Evolutionary conservation across 2,113 vertebrate genomes (phyloP), one percentile per base, ranked within the genome.

Genomic region (Chroicocephalus ridibundus): DNA sequence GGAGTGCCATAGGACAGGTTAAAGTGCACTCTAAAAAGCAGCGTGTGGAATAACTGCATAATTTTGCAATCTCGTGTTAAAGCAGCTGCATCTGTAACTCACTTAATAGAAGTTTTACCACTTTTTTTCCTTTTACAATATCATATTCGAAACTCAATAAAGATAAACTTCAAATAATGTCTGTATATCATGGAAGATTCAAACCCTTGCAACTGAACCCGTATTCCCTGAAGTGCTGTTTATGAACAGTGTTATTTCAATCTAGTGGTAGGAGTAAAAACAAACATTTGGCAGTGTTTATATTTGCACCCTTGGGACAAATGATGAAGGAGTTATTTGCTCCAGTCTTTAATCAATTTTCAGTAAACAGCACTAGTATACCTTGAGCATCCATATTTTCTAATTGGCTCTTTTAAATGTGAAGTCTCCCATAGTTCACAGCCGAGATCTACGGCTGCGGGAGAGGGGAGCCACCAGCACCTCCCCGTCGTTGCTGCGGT

Each of bases 71-170:
- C 62, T 88, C 8, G 0, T 27, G 31, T 6, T 88, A 69, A 66
- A 88, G 87, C 79, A 87, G 82, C 85, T 94, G 74, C 95, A 65
- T 93, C 84, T 94, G 51, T 76, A 89, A 69, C 78, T 90, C 85
- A 42, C 75, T 92, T 77, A 76, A 66, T 61, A 58, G 87, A 74
- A 72, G 40, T 77, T 94, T 82, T 90, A 62, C 44, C 74, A n/a
- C 12, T 62, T 60, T 22, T 54, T 47, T 18, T 51, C 65, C 83
- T 88, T 82, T 88, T 81, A 77, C 69, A 32, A 2, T 61, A 61
- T 80, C 54, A 9, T n/a, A 69, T 72, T 93, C 0, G 5, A 82
- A 88, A 42, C 85, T 88, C 96, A 77, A 8, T 91, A 81, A 89
- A 95, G 84, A 81, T 91, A 90, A 95, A 91, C 57, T 77, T 80